Evolutionary conservation across 92 coral and sea anemone species (phyloP).

Genomic region (Phenganax subtilis): DNA sequence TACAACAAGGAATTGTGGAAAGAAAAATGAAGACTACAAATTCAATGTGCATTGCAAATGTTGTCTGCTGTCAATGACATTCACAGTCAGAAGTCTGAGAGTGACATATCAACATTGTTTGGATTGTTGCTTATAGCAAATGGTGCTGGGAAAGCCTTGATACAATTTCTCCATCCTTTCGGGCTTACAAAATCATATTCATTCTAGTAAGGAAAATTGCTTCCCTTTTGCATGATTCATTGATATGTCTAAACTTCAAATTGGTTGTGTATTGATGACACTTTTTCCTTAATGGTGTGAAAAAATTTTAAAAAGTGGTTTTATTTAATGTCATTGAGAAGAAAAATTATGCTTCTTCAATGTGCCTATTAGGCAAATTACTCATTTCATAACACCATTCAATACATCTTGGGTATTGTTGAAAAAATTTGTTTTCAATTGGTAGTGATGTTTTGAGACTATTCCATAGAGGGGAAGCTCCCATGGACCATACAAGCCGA

Average conservation of each 20-base stretch:
- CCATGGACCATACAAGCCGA: too few relatives aligned
- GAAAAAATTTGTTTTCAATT: too few relatives aligned
- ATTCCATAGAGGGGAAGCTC: too few relatives aligned
- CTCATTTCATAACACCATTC: too few relatives aligned
- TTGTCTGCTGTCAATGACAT: slow-evolving; percentile 19
- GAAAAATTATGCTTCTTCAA: too few relatives aligned
- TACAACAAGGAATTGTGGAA: slow-evolving; percentile 30
- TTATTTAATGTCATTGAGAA: too few relatives aligned
- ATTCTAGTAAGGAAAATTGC: slow-evolving; percentile 1
- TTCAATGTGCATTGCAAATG: slow-evolving; percentile 24
- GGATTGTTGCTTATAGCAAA: slow-evolving; percentile 39
- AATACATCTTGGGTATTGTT: too few relatives aligned
- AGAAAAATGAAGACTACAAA: slow-evolving; percentile 16
- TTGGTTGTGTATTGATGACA: too few relatives aligned
- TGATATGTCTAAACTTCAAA: neutral
- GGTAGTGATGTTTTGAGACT: too few relatives aligned
- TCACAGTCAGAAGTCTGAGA: slow-evolving; percentile 16
- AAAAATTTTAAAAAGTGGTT: too few relatives aligned
- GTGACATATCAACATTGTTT: slow-evolving; percentile 38
- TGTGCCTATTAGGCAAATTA: too few relatives aligned
- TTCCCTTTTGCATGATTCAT: neutral
- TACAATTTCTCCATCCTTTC: slow-evolving; percentile 35
- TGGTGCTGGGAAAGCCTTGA: slow-evolving; percentile 40
- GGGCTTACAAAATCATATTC: slow-evolving; percentile 29
- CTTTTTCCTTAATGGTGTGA: too few relatives aligned